Conservation (phyloP, 1,140 invertebrate genomes). For the Drosophila orosa region DNA sequence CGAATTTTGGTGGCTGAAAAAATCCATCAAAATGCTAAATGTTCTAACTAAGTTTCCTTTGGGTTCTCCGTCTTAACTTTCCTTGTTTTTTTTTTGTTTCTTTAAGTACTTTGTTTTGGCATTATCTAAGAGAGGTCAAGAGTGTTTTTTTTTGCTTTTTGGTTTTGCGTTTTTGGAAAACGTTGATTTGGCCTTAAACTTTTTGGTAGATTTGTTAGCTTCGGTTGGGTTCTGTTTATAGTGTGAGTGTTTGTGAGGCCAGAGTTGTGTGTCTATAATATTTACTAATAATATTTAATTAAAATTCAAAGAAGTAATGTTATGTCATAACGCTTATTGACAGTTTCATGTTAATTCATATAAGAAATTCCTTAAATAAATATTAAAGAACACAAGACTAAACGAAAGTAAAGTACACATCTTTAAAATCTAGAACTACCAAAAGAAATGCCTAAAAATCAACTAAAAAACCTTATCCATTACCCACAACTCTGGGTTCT, state of each 20-base stretch:
- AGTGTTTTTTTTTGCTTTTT: slow-evolving; percentile 47
- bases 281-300: too few relatives aligned
- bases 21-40: slow-evolving; percentile 72
- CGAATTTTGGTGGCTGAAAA: slow-evolving; percentile 56
- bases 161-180: slow-evolving; percentile 76
- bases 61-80: slow-evolving; percentile 9
- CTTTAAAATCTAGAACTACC: neutral
- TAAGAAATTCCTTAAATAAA: neutral
- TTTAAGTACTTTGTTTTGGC: slow-evolving; percentile 52
- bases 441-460: neutral
- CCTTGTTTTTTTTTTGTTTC: slow-evolving; percentile 14
- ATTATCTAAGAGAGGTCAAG: slow-evolving; percentile 71
- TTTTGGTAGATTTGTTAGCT: slow-evolving; percentile 68
- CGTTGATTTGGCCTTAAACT: slow-evolving; percentile 70
- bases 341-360: neutral
- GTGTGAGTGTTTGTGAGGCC: slow-evolving; percentile 17
- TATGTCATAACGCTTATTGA: neutral
- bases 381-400: neutral
- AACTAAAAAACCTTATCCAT: neutral
- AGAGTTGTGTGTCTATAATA: neutral
- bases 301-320: neutral
- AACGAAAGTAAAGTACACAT: neutral
- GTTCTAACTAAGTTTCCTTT: slow-evolving; percentile 62
- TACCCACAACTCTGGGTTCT: slow-evolving; percentile 3
- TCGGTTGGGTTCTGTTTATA: slow-evolving; percentile 63